These are phyloP conservation scores for Ceriagrion tenellum DNA, from an alignment of 2,888 invertebrate genomes.

Conservation along the genomic window DNA sequence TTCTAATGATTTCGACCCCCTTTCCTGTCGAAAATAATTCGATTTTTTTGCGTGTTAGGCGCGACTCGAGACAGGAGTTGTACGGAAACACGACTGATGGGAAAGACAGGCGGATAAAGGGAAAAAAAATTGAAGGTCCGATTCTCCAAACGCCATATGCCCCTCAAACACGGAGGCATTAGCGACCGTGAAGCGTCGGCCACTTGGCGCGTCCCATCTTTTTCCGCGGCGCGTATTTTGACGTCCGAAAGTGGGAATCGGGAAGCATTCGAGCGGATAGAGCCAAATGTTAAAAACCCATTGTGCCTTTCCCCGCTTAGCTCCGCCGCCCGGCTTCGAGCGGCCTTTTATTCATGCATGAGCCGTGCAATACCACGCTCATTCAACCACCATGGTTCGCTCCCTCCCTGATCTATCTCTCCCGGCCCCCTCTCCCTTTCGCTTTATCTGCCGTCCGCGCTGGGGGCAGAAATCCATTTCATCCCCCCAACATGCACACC, in stretches of 20 bases:
- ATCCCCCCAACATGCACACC: background rate
- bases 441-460: background rate
- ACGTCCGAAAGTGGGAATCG: conserved; percentile 20
- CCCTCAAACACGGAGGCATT: background rate
- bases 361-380: background rate
- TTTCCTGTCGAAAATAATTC: background rate
- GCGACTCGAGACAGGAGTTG: background rate
- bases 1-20: background rate
- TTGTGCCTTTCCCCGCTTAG: conserved; percentile 3
- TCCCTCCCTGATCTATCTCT: background rate
- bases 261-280: background rate
- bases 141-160: background rate
- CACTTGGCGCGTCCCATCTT: background rate
- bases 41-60: background rate
- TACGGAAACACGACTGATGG: background rate
- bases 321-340: background rate
- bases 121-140: background rate
- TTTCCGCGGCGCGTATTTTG: background rate
- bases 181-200: background rate
- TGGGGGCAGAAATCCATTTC: background rate
- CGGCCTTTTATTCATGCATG: conserved; percentile 6
- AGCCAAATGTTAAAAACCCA: background rate
- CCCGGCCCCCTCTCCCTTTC: background rate
- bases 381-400: background rate
- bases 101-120: background rate